Evolutionary conservation across 2,888 invertebrate species (phyloP), one percentile per base, ranked within the genome.

Genomic region (Melinaea menophilus): DNA sequence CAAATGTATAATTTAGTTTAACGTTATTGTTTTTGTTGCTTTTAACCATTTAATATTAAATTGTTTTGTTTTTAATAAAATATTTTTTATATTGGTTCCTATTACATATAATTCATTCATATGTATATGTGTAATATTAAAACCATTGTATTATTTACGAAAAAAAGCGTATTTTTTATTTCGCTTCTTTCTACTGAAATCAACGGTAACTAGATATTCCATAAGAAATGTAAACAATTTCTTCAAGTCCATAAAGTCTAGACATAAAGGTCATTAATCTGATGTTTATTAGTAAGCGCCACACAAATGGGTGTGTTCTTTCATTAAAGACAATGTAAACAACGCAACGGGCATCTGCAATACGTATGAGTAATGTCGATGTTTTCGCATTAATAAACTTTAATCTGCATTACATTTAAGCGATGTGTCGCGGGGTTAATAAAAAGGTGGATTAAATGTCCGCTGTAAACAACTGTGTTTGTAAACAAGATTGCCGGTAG

Each of bases 401-500:
- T 22, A 51, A 51, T 51, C 22, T 3, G 1, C 41, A 41, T 41
- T 41, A 31, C 31, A 51, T 51, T 31, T 51, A 51, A 51, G 13
- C 37, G 1, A 51, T 31, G 7, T 51, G 31, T 13, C 51, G 51
- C 12, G 22, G 31, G 3, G 12, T 55, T 5, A 56, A 59, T 59
- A 63, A 48, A 59, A 46, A 56, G 46, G 55, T 55, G 47, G 51
- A 60, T 64, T 56, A 55, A 70, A 69, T 64, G 59, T 59, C 58
- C 65, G 55, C 46, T 63, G 70, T 73, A 73, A 73, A 74, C 74
- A 76, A 71, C 67, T 66, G 70, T 88, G 89, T 90, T 90, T 87
- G 87, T 88, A 89, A 90, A 90, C 89, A 90, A 81, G 74, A 73
- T 75, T 72, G 78, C 88, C 88, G 87, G 87, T 78, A 68, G 67